These are phyloP conservation scores for Myioborus miniatus DNA, from an alignment of 2,797 vertebrate species.

Conservation along the genomic window DNA sequence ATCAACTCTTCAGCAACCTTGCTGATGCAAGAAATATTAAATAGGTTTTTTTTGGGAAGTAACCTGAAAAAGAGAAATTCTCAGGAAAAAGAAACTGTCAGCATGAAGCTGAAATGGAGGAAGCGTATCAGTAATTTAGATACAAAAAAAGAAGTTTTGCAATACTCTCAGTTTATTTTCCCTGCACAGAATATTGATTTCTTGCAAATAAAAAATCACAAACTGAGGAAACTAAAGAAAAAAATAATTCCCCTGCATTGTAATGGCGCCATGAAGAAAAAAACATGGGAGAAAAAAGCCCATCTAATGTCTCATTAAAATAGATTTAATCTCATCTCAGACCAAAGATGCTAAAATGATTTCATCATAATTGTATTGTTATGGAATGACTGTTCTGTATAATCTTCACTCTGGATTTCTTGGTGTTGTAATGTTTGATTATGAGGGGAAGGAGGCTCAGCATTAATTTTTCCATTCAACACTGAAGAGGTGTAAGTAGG, in stretches of 20 bases:
- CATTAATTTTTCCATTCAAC: slow-evolving; percentile 56
- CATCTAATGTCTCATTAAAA: slow-evolving; percentile 40
- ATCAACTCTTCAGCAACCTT: background rate
- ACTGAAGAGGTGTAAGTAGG: slow-evolving; percentile 36
- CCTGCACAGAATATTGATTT: background rate
- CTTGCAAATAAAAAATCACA: background rate
- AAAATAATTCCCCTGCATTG: background rate
- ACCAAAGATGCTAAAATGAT: slow-evolving; percentile 61
- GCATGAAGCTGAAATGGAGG: background rate
- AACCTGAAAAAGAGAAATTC: background rate
- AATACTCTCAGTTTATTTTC: background rate
- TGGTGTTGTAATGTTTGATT: slow-evolving; percentile 40
- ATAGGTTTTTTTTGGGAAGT: fast-evolving
- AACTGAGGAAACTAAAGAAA: background rate
- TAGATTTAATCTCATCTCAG: slow-evolving; percentile 60
- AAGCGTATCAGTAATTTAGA: background rate
- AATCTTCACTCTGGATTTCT: slow-evolving; percentile 46
- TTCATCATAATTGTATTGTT: slow-evolving; percentile 69
- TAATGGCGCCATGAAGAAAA: slow-evolving; percentile 3
- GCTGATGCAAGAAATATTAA: background rate
- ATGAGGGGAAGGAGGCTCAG: slow-evolving; percentile 19
- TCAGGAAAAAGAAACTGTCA: background rate
- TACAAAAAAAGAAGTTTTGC: background rate
- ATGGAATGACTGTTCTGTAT: slow-evolving; percentile 27
- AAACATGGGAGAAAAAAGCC: slow-evolving; percentile 23